phyloP scores from a whole-genome alignment of 2,888 invertebrate species.

The Therioaphis trifolii region DNA sequence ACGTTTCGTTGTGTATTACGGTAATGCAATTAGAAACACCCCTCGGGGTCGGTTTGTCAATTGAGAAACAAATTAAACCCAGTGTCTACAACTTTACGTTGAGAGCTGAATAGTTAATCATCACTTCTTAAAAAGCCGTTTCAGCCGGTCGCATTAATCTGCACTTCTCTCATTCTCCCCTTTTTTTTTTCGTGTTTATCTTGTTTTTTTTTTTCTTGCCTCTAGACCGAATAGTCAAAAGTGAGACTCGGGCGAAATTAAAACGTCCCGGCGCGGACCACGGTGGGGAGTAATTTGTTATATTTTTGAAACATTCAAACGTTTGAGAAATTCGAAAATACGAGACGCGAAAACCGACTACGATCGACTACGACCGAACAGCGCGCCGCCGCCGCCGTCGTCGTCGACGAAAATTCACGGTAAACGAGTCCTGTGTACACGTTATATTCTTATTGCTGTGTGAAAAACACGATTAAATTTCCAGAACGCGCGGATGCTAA shows the following conservation, averaged over 20 bases:
- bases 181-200: neutral
- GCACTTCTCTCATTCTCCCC: too few species aligned
- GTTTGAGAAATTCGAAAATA: neutral
- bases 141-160: neutral
- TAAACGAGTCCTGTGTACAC: neutral
- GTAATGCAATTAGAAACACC: slow-evolving; percentile 24
- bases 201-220: neutral
- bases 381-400: neutral
- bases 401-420: neutral
- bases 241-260: too few species aligned
- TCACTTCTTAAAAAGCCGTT: neutral
- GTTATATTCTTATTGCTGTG: too few species aligned
- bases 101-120: slow-evolving; percentile 35
- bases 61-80: slow-evolving; percentile 26
- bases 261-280: too few species aligned
- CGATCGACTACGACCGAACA: neutral
- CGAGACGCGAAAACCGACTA: neutral
- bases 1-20: neutral
- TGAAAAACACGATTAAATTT: neutral
- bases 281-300: too few species aligned
- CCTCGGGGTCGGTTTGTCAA: neutral
- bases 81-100: neutral
- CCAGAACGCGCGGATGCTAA: too few species aligned
- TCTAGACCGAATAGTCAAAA: neutral
- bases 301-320: neutral